A percentile compares a stretch with the other conserved stretches of the same genome.
Conservation (phyloP, 2,113 vertebrate genomes). For the Telmatochromis sp. region DNA sequence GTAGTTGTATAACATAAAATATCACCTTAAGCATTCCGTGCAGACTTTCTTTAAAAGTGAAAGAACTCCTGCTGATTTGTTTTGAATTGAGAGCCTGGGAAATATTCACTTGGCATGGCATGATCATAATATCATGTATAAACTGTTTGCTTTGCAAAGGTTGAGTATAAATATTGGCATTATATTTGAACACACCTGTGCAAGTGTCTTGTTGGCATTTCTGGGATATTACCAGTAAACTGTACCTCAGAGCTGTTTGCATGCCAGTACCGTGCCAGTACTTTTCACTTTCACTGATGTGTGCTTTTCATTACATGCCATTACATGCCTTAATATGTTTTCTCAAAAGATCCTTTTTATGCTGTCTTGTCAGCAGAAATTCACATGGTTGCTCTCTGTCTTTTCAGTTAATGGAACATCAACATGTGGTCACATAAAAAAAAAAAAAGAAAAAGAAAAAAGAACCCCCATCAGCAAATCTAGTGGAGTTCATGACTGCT, state of each 20-base stretch:
- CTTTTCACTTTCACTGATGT: neutral
- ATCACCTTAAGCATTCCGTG: neutral
- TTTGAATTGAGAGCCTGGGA: neutral
- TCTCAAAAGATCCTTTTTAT: neutral
- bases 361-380: neutral
- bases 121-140: neutral
- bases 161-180: neutral
- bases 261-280: no score
- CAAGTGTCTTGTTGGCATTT: neutral
- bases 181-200: neutral
- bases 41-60: neutral
- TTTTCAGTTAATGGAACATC: constrained; percentile 64
- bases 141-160: neutral
- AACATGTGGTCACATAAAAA: constrained; percentile 4
- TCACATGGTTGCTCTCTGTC: neutral
- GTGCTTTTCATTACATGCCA: neutral
- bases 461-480: constrained; percentile 32
- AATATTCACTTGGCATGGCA: neutral
- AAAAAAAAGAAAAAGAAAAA: neutral
- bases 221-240: neutral
- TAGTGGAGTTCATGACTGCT: constrained; percentile 36
- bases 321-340: neutral
- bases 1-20: neutral
- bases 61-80: neutral
- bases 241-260: neutral